Conservation (phyloP, 1,140 invertebrate genomes). For the Dendroctonus ponderosae region DNA sequence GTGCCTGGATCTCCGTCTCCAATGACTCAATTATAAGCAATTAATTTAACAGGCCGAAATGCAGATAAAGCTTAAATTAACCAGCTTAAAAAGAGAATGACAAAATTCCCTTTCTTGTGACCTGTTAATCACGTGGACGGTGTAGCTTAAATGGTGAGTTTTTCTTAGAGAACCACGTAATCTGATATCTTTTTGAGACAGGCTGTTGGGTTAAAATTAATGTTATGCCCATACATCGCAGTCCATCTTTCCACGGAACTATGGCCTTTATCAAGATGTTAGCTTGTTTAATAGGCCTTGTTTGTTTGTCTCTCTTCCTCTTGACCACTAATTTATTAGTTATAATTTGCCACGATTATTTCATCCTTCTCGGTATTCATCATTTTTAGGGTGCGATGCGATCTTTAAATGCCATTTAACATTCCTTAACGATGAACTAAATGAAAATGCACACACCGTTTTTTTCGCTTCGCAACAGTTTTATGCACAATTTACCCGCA, state of each 20-base stretch:
- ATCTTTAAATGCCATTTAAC: too few species aligned
- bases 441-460: too few species aligned
- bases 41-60: conserved; percentile 15
- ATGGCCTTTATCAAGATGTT: conserved; percentile 51
- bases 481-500: too few species aligned
- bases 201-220: conserved; percentile 51
- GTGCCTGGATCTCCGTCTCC: not conserved
- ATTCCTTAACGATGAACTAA: too few species aligned
- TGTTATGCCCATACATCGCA: conserved; percentile 48
- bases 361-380: conserved; percentile 22
- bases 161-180: conserved; percentile 48
- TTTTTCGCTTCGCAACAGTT: too few species aligned
- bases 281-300: conserved; percentile 49
- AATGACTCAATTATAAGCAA: conserved; percentile 23
- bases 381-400: not conserved
- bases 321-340: conserved; percentile 29
- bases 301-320: conserved; percentile 38
- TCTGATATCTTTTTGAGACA: conserved; percentile 48
- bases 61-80: conserved; percentile 20
- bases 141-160: conserved; percentile 44
- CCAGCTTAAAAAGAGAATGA: conserved; percentile 17
- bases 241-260: conserved; percentile 49
- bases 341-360: conserved; percentile 32
- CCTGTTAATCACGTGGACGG: conserved; percentile 27
- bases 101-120: conserved; percentile 20